Percentiles rank a stretch among this genome's conserved stretches.
phyloP scores from a whole-genome alignment of 2,113 vertebrate species.

The Prunella himalayana region DNA sequence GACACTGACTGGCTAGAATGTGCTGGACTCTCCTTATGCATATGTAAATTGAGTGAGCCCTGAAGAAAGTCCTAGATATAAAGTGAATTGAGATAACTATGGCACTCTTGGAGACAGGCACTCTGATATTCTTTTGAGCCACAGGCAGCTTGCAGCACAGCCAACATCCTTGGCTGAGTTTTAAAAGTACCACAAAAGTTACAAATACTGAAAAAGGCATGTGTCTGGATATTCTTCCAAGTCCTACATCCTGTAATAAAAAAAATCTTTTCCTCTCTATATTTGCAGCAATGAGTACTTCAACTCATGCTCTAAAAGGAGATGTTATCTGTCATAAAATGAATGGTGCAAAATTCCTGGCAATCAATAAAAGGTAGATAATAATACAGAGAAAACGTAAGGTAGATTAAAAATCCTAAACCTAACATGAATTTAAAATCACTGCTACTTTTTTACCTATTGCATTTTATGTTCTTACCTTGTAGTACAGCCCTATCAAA shows the following conservation, averaged over 20 bases:
- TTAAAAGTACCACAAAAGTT: not conserved
- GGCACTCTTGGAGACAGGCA: not conserved
- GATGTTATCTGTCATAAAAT: not conserved
- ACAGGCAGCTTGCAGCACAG: not conserved
- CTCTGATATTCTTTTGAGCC: not conserved
- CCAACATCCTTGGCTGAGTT: not conserved
- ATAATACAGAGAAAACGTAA: not conserved
- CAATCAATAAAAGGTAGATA: not conserved
- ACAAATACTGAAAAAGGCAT: not conserved
- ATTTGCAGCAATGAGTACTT: not conserved
- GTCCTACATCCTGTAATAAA: not conserved
- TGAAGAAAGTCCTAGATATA: not conserved
- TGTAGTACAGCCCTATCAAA: not conserved
- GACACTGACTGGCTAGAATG: fast-evolving
- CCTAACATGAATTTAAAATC: not conserved
- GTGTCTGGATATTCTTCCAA: not conserved
- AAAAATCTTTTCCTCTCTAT: not conserved
- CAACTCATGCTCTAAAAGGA: not conserved
- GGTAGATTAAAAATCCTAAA: not conserved
- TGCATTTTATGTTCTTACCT: not conserved
- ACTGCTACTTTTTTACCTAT: not conserved
- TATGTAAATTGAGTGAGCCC: not conserved
- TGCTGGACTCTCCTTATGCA: not conserved
- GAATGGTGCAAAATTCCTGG: not conserved
- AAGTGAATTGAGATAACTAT: not conserved